Base-by-base conservation (phyloP, 2,888 invertebrate species). In the Microplitis deprimator region DNA sequence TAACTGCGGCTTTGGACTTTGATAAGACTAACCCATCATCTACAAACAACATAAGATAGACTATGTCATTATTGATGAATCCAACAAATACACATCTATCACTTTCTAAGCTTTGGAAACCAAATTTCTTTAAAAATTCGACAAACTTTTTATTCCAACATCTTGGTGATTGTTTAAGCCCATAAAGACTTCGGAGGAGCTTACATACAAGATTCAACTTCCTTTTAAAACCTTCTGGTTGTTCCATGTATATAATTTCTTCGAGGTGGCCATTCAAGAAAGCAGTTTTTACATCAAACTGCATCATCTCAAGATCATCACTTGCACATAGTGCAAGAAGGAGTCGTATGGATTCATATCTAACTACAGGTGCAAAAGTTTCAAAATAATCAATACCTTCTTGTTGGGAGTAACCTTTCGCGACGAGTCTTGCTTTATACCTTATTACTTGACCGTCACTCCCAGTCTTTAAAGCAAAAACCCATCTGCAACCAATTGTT, bases 221-320 rank as follows among this genome's bases (percentile, higher is more conserved):
- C 41, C 67, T 69, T 50, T 77, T 59, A 4, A 68, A 64, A 41
- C 82, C 81, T 60, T 80, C 71, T 72, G 83, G 83, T 68, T 76
- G 79, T 73, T 75, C 75, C 81, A 82, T 84, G 40, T 70, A 82
- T 8, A 70, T 70, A 17, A 5, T 76, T 74, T 84, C 82, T 20
- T 81, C 50, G n/a, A 84, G 41, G 20, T 81, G 78, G 0, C 83
- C 84, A 75, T 85, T 82, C 1, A 84, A 73, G 67, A 84, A 86
- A 2, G 84, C 85, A 41, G 83, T 84, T 77, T 82, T 82, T 1
- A 83, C 83, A 74, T 85, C 84, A 7, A 81, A 78, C 64, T 83
- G 82, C 40, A 75, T 67, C 20, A 82, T 74, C 13, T 68, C 60
- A 17, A 79, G 70, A 59, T 75, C 68, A 73, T 76, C 67, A 61